Evolutionary conservation across 2,888 invertebrate genomes (phyloP).

Genomic region (Acronicta psi): DNA sequence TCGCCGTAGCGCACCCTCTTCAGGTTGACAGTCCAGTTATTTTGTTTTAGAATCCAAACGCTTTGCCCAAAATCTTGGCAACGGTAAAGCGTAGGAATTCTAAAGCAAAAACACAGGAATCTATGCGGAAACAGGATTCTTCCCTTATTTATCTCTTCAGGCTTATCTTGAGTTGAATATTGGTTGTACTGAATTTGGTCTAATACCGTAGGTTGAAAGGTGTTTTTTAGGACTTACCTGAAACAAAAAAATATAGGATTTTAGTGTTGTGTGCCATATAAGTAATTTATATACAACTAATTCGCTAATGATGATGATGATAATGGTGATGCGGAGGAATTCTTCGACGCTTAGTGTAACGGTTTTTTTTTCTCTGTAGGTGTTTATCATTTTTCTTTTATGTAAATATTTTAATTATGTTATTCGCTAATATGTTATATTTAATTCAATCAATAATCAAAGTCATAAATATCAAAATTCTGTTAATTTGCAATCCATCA

Average conservation of each 20-base stretch:
- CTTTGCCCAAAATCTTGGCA: slow-evolving; percentile 93
- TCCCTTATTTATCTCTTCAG: slow-evolving; percentile 31
- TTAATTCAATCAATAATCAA: too few species aligned
- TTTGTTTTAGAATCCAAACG: slow-evolving; percentile 98
- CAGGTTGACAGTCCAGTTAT: slow-evolving; percentile 71
- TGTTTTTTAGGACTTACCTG: slow-evolving; percentile 37
- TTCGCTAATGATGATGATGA: too few species aligned
- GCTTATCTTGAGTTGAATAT: slow-evolving; percentile 18
- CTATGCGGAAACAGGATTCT: slow-evolving; percentile 1
- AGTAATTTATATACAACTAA: too few species aligned
- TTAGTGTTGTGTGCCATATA: slow-evolving; percentile 12
- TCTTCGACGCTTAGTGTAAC: too few species aligned
- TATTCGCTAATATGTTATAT: too few species aligned
- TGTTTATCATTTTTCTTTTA: too few species aligned
- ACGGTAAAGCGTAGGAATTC: slow-evolving; percentile 99
- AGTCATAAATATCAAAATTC: too few species aligned
- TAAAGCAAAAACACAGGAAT: slow-evolving; percentile 91
- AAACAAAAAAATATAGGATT: slow-evolving; percentile 33
- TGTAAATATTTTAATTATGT: too few species aligned
- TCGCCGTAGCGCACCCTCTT: slow-evolving; percentile 45
- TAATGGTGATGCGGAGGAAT: too few species aligned
- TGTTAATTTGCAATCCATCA: too few species aligned
- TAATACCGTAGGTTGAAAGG: not conserved
- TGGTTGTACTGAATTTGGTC: slow-evolving; percentile 9
- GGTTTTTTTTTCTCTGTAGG: too few species aligned